Base-by-base conservation (phyloP, 2,888 invertebrate species). In the Proisotoma minuta region DNA sequence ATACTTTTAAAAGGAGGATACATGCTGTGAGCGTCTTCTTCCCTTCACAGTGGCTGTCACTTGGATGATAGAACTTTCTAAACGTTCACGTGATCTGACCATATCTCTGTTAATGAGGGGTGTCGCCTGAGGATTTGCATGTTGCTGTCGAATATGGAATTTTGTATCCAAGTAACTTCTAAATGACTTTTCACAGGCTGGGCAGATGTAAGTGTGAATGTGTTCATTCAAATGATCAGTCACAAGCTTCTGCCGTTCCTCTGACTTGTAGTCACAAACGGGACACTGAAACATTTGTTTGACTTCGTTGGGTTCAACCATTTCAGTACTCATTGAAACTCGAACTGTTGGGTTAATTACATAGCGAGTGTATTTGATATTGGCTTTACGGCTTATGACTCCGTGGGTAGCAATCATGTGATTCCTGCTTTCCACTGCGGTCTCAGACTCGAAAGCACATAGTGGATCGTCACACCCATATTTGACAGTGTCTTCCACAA, bases 391-490 rank as follows among this genome's bases (percentile, higher is more conserved):
- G 43, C 43, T 43, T 43, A 2, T 23, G 23, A 5, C 2, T 15
- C 3, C 2, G 47, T 63, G 63, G 22, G 40, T 18, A 8, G 24
- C 3, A n/a, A n/a, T 2, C n/a, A 52, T 47, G 50, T 65, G 65
- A 28, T 47, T 51, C 3, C 47, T 12, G 48, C 22, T 15, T 12
- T 40, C 56, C 10, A 2, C 23, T 2, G 43, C 43, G 5, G 40
- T 58, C 1, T 29, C 51, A 23, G 57, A 67, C 1, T 51, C 62
- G 27, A 48, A 34, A 10, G 8, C 20, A 24, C 82, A 82, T 20
- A 76, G 5, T 5, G 43, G 43, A 43, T 43, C 69, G 0, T 79
- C 77, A 68, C 82, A 82, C 2, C 72, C 73, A 67, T 76, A 80
- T 2, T 68, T 24, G 3, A 64, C 67, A 34, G 24, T 57, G 20